Base-by-base conservation (phyloP, 2,797 vertebrate genomes). In the Microcaecilia unicolor region DNA sequence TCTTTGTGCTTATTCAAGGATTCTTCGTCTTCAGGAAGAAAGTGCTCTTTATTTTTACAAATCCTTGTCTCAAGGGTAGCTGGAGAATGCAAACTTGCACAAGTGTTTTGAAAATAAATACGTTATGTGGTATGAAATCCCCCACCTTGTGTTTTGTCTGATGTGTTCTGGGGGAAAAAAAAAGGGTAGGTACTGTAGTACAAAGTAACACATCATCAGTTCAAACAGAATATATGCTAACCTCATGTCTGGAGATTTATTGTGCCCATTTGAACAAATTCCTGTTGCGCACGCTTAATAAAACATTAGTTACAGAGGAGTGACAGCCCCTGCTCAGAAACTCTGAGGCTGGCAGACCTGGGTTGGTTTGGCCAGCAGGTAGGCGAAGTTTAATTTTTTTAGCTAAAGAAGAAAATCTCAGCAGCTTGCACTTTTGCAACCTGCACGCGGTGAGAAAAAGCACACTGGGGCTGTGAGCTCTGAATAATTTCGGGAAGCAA, bases 51-150 rank as follows among this genome's bases (percentile, higher is more conserved):
- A 77, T 84, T 87, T 86, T 81, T 44, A 70, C 69, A 81, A 75
- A 66, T 67, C 67, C 74, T 70, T 70, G 47, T 81, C 76, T 72
- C 76, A 74, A 70, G 63, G 72, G 75, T 81, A 82, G 80, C 75
- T 74, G 73, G 79, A 86, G 86, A 81, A 74, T 56, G 80, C 87
- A 91, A 89, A 83, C 72, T 83, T 78, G 65, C 74, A 72, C 80
- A 88, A 93, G 89, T 90, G 89, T 93, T 93, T 93, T 88, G 81
- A 90, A 86, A 89, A 91, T 85, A 92, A 93, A 91, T 86, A 85
- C 58, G 61, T 71, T 51, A 14, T 64, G 77, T 81, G 77, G 77
- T 16, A 45, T 64, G 72, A 58, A 61, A 61, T n/a, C n/a, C n/a
- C n/a, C n/a, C 59, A 12, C 13, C 24, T 51, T 65, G 31, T 66